phyloP scores from a whole-genome alignment of 2,888 invertebrate genomes.

The Buathra laborator region DNA sequence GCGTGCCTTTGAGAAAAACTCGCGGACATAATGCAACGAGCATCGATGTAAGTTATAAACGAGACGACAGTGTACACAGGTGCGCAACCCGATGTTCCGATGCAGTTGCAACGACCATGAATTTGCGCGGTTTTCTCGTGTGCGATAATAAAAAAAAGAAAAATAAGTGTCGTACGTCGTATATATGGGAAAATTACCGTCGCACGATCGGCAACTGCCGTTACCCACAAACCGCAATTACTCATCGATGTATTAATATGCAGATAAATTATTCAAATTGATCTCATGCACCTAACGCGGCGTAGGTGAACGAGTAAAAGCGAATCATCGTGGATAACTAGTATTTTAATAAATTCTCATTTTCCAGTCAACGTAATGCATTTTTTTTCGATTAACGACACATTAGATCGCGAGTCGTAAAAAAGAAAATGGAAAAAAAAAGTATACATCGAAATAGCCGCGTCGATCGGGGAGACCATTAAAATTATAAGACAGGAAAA shows the following conservation, averaged over 20 bases:
- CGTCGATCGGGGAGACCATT: too few species aligned
- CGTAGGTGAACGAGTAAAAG: neutral
- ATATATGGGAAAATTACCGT: slow-evolving; percentile 19
- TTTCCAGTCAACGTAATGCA: neutral
- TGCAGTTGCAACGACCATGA: slow-evolving; percentile 11
- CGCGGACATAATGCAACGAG: slow-evolving; percentile 24
- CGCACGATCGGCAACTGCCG: slow-evolving; percentile 11
- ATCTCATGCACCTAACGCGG: neutral
- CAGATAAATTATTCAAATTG: slow-evolving; percentile 39
- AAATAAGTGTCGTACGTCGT: neutral
- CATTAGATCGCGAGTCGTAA: too few species aligned
- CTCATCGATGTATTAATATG: slow-evolving; percentile 26
- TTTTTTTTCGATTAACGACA: neutral
- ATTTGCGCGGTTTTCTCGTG: slow-evolving; percentile 3
- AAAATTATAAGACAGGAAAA: neutral
- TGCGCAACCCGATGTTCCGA: slow-evolving; percentile 10
- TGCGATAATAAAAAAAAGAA: slow-evolving; percentile 6
- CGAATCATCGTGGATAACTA: neutral
- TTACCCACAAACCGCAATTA: slow-evolving; percentile 45
- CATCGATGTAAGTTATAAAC: slow-evolving; percentile 11
- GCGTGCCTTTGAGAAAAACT: neutral
- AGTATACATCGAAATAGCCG: too few species aligned
- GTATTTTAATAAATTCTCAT: slow-evolving; percentile 18
- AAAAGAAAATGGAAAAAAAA: too few species aligned
- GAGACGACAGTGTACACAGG: slow-evolving; percentile 34